Base-by-base conservation (phyloP, 2,113 vertebrate genomes). In the Rhipidura dahli region DNA sequence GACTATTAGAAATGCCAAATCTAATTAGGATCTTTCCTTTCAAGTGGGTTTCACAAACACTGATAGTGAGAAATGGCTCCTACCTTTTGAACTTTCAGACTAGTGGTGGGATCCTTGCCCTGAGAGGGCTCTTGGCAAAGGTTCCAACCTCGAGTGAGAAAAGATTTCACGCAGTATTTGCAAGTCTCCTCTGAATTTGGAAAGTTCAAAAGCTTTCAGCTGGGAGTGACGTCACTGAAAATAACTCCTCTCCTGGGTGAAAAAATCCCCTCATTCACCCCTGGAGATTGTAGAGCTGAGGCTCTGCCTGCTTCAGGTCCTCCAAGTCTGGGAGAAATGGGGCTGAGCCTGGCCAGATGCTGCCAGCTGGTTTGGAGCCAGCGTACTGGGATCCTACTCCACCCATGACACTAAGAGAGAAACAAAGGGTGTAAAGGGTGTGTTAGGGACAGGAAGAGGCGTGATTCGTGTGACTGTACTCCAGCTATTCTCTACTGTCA, bases 341-440 rank as follows among this genome's bases (percentile, higher is more conserved):
- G 92, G 80, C 93, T 26, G 70, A 96, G 93, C 66, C 70, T 59
- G 76, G 83, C 51, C 88, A 72, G 80, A 92, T 64, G 83, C 80
- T 97, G 95, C 93, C 96, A 92, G 96, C 95, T 96, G 96, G 90
- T 90, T 68, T 60, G 86, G 71, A 93, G 95, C 95, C 94, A 96
- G 88, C 13, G 0, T 26, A 24, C 91, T 88, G 80, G 95, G 92
- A 91, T 96, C 92, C 90, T 96, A 96, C 94, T 90, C 95, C 92
- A 96, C 95, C 95, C 93, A 93, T 96, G 94, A 96, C 96, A 96
- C 95, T 94, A 93, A 91, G 84, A 72, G 91, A 96, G 95, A 97
- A 97, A 96, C 96, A 97, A 96, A 96, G 95, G 96, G 95, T 97
- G 95, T 82, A 95, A 96, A 96, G 96, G 96, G 95, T 96, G 96